Conservation (phyloP, 2,888 invertebrate genomes). For the Xiphydria camelus region DNA sequence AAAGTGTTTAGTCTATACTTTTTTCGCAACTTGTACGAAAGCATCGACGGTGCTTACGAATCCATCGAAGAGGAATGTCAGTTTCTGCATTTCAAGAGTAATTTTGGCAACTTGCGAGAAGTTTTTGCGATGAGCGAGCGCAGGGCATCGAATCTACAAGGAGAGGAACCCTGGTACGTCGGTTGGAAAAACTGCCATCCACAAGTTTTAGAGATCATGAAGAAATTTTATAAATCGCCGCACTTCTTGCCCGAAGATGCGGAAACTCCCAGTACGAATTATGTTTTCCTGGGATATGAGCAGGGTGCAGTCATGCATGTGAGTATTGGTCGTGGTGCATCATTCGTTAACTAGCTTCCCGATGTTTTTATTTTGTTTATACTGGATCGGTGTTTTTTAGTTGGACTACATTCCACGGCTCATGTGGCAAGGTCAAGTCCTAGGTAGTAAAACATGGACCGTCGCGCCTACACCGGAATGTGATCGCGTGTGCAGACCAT, state of each 20-base stretch:
- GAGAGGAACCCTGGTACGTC: slow-evolving; percentile 81
- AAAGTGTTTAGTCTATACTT: slow-evolving; percentile 68
- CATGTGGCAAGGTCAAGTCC: slow-evolving; percentile 92
- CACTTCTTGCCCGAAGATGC: slow-evolving; percentile 86
- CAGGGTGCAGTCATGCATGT: slow-evolving; percentile 91
- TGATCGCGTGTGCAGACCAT: slow-evolving; percentile 72
- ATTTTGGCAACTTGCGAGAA: slow-evolving; percentile 74
- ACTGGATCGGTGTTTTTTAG: too few species aligned
- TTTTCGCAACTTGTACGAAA: slow-evolving; percentile 72
- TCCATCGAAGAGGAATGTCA: slow-evolving; percentile 81
- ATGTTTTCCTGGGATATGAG: slow-evolving; percentile 90
- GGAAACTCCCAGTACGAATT: slow-evolving; percentile 86
- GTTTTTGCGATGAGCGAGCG: slow-evolving; percentile 76
- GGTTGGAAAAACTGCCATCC: slow-evolving; percentile 92
- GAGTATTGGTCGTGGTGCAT: too few species aligned
- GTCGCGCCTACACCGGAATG: slow-evolving; percentile 87
- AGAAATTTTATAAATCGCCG: slow-evolving; percentile 78
- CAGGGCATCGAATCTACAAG: slow-evolving; percentile 66
- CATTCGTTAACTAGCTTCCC: too few species aligned
- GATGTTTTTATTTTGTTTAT: too few species aligned
- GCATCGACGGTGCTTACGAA: slow-evolving; percentile 71
- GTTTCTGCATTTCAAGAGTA: slow-evolving; percentile 83
- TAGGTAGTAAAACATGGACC: slow-evolving; percentile 83
- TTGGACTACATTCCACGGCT: slow-evolving; percentile 87
- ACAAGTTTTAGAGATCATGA: slow-evolving; percentile 72